A percentile compares a stretch with the other conserved stretches of the same genome.
These are phyloP conservation scores for Sebastiscus albofasciatus DNA, from an alignment of 2,797 vertebrate genomes.

Conservation along the genomic window DNA sequence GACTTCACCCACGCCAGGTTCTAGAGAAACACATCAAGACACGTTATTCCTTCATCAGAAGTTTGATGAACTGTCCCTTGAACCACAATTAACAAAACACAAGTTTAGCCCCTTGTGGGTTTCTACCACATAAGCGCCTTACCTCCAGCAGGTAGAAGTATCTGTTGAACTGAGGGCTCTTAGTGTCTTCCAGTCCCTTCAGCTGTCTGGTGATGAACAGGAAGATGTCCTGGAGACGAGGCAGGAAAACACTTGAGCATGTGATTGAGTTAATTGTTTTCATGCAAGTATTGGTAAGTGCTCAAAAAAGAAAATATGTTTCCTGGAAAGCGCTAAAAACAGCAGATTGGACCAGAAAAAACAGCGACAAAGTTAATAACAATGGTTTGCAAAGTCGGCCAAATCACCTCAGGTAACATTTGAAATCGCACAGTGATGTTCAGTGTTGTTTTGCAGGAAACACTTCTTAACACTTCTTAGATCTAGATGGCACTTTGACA, in stretches of 20 bases:
- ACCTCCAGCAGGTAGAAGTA: conserved; percentile 99
- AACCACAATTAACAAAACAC: background rate
- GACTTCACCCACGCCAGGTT: conserved; percentile 99
- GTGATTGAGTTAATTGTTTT: background rate
- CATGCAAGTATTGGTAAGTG: background rate
- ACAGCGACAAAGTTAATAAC: background rate
- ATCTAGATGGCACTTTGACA: background rate
- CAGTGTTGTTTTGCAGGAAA: background rate
- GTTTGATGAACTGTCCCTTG: background rate
- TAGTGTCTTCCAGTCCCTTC: conserved; percentile 99
- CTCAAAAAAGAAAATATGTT: background rate
- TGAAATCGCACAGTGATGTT: background rate
- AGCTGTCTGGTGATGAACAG: conserved; percentile 99
- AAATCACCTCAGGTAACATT: background rate
- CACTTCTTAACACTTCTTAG: background rate
- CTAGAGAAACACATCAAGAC: conserved; percentile 73
- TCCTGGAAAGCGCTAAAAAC: background rate
- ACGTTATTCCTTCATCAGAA: background rate
- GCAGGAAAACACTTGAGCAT: background rate
- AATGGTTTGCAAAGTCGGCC: background rate
- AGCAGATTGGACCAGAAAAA: background rate
- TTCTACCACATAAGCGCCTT: conserved; percentile 12
- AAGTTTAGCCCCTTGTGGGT: background rate
- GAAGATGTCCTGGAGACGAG: conserved; percentile 93
- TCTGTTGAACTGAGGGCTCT: conserved; percentile 99